phyloP scores from a whole-genome alignment of 2,888 invertebrate species.

The Morpho deidamia region DNA sequence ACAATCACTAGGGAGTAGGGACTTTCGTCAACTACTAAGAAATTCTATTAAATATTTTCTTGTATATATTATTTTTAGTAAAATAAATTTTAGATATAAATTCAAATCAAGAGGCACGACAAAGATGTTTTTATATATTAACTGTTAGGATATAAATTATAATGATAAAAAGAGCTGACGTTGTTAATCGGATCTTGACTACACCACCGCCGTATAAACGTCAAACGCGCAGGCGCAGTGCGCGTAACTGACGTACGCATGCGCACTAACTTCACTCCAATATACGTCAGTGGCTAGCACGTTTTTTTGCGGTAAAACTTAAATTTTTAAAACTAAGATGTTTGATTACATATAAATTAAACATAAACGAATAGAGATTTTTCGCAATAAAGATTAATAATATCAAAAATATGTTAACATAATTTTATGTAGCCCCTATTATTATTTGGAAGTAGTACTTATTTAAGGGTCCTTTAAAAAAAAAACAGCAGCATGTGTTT shows the following conservation, averaged over 20 bases:
- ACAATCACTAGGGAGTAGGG: constrained; percentile 23
- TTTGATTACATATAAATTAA: no score
- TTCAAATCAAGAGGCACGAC: constrained; percentile 53
- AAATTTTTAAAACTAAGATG: constrained; percentile 4
- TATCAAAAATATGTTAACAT: no score
- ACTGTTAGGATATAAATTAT: constrained; percentile 20
- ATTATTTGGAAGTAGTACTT: no score
- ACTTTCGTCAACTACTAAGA: constrained; percentile 25
- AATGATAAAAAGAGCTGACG: constrained; percentile 51
- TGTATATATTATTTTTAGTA: constrained; percentile 27
- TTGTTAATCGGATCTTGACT: constrained; percentile 78
- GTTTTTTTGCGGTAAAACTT: constrained; percentile 24
- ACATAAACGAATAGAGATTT: no score
- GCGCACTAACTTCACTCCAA: constrained; percentile 62
- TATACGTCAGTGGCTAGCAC: constrained; percentile 31
- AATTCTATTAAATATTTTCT: constrained; percentile 1
- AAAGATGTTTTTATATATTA: constrained; percentile 24
- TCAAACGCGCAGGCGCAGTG: constrained; percentile 76
- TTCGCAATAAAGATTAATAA: no score
- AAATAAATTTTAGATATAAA: neutral
- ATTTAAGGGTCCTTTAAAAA: no score
- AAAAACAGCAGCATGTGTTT: neutral
- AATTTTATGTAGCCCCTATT: no score
- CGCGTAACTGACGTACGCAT: constrained; percentile 71
- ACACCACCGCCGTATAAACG: constrained; percentile 75